Base-by-base conservation (phyloP, 2,888 invertebrate species). In the Ferrisia virgata region DNA sequence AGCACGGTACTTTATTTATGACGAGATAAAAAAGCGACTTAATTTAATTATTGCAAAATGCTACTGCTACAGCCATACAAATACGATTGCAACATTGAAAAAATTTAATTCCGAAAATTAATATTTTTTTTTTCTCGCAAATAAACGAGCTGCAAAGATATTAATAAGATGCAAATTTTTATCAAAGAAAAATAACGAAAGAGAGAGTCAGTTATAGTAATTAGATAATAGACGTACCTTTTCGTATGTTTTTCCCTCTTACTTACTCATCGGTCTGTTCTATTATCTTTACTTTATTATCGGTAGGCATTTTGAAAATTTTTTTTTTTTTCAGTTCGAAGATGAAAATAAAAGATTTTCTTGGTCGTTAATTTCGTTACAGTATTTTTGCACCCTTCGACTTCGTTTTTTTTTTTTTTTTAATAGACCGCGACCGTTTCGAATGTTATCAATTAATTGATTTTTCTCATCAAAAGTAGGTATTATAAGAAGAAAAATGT, bases 21-120 rank as follows among this genome's bases (percentile, higher is more conserved):
- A 64, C 64, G 64, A 64, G 64, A 64, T 64, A 64, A 64, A 64
- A 64, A 64, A 64, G 64, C 64, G 28, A 64, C 64, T 64, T 64
- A 64, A 64, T 64, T 64, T 64, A 28, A 64, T 64, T 64, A 64
- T 64, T 64, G 64, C 64, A 64, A 64, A 64, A 53, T 22, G 53
- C 43, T n/a, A n/a, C n/a, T 22, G 53, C 9, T 53, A 22, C 53
- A 53, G 53, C 22, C 47, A 5, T 22, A 9, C 9, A 53, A 53
- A 5, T 22, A 9, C 9, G 22, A 53, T 9, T 53, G 53, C 53
- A 53, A 22, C 53, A 8, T 22, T 53, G 53, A 53, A 53, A n/a
- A 53, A 53, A 53, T 53, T 53, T 53, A 53, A 53, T 53, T 53
- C 53, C 22, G 53, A 53, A 53, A 53, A 53, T 53, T 53, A 53